Percentiles rank a stretch among this genome's conserved stretches.
These are phyloP conservation scores for Rhinogobius similis DNA, from an alignment of 2,113 vertebrate species.

Conservation along the genomic window DNA sequence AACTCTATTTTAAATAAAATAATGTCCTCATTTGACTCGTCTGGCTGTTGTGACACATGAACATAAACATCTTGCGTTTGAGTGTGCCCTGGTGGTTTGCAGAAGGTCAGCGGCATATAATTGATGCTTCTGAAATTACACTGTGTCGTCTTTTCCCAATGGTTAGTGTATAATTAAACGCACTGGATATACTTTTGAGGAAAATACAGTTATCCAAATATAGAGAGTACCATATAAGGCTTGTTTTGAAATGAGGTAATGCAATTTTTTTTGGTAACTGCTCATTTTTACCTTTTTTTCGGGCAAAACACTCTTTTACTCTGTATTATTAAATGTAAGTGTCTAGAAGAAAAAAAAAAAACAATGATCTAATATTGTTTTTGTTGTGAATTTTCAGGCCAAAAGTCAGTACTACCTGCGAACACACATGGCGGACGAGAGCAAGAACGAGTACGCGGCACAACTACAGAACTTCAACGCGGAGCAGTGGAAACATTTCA, in stretches of 20 bases:
- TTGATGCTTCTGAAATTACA: constrained; percentile 45
- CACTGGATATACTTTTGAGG: constrained; percentile 19
- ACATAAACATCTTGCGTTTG: neutral
- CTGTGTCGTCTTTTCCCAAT: constrained; percentile 28
- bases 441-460: constrained; percentile 97
- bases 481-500: constrained; percentile 97
- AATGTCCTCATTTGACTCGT: neutral
- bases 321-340: neutral
- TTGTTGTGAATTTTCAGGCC: constrained; percentile 74
- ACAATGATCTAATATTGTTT: neutral
- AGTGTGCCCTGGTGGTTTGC: constrained; percentile 16
- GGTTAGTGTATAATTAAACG: constrained; percentile 38
- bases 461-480: constrained; percentile 95
- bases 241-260: constrained; percentile 25
- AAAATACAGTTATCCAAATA: constrained; percentile 37
- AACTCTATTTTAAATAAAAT: neutral
- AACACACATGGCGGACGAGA: constrained; percentile 94
- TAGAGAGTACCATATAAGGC: constrained; percentile 5
- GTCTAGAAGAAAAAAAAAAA: neutral
- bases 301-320: neutral
- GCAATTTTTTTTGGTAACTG: neutral
- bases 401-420: constrained; percentile 93
- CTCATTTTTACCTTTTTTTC: neutral
- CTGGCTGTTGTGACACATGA: neutral
- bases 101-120: constrained; percentile 26